Percentiles rank a stretch among this genome's conserved stretches.
These are phyloP conservation scores for Squalus acanthias DNA, from an alignment of 2,797 vertebrate species.

Conservation along the genomic window DNA sequence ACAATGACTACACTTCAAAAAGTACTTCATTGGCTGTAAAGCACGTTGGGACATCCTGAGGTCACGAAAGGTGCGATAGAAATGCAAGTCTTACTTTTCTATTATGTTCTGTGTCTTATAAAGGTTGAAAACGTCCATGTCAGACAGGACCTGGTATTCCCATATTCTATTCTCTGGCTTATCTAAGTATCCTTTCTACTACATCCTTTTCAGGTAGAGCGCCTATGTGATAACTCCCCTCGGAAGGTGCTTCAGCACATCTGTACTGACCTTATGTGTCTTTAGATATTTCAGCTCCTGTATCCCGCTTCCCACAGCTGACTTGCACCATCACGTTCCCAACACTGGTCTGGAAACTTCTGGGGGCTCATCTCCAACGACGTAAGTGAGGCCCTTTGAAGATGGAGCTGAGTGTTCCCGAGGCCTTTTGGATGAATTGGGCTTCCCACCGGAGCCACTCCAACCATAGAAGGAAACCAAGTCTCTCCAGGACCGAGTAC, in stretches of 20 bases:
- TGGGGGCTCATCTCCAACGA: too few species aligned
- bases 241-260: neutral
- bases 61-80: neutral
- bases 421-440: neutral
- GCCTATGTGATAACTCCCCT: neutral
- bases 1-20: neutral
- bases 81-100: neutral
- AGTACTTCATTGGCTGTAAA: neutral
- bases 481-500: neutral
- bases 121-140: neutral
- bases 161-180: neutral
- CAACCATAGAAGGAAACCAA: neutral
- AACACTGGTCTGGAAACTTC: neutral
- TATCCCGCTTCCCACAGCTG: neutral
- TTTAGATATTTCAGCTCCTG: neutral
- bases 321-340: neutral
- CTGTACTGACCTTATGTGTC: neutral
- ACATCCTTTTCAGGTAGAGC: neutral
- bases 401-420: neutral
- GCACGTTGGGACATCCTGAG: neutral
- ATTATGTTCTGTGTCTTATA: neutral
- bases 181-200: neutral
- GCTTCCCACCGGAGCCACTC: neutral
- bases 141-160: neutral
- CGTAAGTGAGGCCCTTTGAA: neutral